phyloP scores from a whole-genome alignment of 2,888 invertebrate genomes.

The Petrolisthes cinctipes region DNA sequence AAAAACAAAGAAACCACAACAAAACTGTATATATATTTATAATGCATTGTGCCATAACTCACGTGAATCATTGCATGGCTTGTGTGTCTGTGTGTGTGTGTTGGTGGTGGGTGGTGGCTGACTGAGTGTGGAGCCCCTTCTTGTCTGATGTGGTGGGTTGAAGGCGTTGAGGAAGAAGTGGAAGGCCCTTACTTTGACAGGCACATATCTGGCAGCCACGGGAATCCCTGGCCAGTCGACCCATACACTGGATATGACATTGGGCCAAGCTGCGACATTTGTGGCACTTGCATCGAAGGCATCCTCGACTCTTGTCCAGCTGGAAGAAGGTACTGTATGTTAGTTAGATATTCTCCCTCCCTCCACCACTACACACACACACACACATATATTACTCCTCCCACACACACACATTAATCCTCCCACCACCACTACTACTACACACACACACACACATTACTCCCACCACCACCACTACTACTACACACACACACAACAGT shows the following conservation, averaged over 20 bases:
- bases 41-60: neutral
- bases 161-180: neutral
- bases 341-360: neutral
- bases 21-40: no score
- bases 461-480: no score
- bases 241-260: conserved; percentile 42
- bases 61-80: conserved; percentile 8
- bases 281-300: conserved; percentile 49
- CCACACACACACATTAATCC: neutral
- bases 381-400: neutral
- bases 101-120: neutral
- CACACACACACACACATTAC: neutral
- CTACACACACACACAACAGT: neutral
- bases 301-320: conserved; percentile 49
- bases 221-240: conserved; percentile 43
- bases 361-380: neutral
- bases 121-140: neutral
- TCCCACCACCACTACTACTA: no score
- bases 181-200: conserved; percentile 32
- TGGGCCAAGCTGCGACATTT: conserved; percentile 39
- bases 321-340: conserved; percentile 1
- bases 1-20: no score
- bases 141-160: neutral
- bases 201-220: conserved; percentile 50
- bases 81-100: conserved; percentile 1